Conservation (phyloP, 2,113 vertebrate species). For the Pteronura brasiliensis region DNA sequence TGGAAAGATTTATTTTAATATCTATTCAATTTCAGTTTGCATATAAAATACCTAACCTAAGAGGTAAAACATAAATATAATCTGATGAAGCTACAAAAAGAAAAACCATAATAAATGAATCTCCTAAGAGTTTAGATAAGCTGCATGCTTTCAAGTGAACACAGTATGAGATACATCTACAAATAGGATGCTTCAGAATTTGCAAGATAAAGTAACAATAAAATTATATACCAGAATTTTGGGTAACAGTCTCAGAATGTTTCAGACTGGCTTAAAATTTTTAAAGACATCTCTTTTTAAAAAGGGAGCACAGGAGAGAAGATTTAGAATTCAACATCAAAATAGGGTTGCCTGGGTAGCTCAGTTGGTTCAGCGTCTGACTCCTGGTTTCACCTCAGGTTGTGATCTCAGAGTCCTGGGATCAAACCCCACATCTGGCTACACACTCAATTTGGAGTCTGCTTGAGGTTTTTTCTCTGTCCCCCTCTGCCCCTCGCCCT, state of each 20-base stretch:
- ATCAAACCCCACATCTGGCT: background rate
- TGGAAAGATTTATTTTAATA: background rate
- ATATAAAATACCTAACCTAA: conserved; percentile 3
- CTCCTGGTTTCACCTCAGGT: background rate
- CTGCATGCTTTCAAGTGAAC: background rate
- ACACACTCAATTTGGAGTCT: background rate
- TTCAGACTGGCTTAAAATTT: background rate
- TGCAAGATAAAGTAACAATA: conserved; percentile 7
- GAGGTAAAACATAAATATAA: background rate
- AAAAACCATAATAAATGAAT: background rate
- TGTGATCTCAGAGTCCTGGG: background rate
- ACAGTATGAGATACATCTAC: background rate
- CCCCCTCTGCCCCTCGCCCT: no score
- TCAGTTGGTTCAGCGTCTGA: background rate
- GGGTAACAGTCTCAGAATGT: background rate
- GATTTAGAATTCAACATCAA: background rate
- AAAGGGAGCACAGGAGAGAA: background rate
- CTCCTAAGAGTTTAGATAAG: background rate
- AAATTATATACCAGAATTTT: background rate
- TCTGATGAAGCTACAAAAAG: background rate
- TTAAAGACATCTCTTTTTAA: background rate
- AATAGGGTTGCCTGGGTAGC: background rate
- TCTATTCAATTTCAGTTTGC: background rate
- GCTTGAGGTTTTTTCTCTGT: background rate
- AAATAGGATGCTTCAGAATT: background rate